Evolutionary conservation across 2,797 vertebrate genomes (phyloP).

Genomic region (Helicolenus hilgendorfi): DNA sequence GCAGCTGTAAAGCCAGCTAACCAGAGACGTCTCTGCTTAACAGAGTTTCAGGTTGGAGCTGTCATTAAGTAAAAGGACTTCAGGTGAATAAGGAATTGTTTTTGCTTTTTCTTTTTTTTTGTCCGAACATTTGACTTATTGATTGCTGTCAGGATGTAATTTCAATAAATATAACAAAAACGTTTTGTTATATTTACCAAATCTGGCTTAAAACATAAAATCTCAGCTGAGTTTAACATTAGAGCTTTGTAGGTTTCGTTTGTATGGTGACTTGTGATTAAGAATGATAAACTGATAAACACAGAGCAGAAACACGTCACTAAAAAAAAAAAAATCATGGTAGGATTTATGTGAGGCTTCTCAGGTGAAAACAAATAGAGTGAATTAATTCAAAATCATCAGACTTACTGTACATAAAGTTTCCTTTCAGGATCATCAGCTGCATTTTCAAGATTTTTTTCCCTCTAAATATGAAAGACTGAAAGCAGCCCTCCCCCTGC

Average conservation of each 20-base stretch:
- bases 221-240: not conserved
- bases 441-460: not conserved
- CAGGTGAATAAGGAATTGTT: no score
- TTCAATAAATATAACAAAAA: not conserved
- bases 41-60: no score
- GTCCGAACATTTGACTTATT: not conserved
- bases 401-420: not conserved
- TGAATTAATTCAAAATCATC: not conserved
- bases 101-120: no score
- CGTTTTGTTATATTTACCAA: not conserved
- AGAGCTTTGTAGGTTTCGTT: not conserved
- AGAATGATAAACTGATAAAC: not conserved
- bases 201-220: not conserved
- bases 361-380: not conserved
- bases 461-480: not conserved
- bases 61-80: no score
- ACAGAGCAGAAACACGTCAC: not conserved
- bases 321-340: not conserved
- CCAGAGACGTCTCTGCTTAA: no score
- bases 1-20: no score
- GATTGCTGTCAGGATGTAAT: not conserved
- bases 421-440: not conserved
- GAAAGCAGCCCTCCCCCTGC: constrained; percentile 52
- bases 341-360: not conserved
- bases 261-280: not conserved